These are phyloP conservation scores for Syrrhaptes paradoxus DNA, from an alignment of 2,113 vertebrate genomes.

Conservation along the genomic window DNA sequence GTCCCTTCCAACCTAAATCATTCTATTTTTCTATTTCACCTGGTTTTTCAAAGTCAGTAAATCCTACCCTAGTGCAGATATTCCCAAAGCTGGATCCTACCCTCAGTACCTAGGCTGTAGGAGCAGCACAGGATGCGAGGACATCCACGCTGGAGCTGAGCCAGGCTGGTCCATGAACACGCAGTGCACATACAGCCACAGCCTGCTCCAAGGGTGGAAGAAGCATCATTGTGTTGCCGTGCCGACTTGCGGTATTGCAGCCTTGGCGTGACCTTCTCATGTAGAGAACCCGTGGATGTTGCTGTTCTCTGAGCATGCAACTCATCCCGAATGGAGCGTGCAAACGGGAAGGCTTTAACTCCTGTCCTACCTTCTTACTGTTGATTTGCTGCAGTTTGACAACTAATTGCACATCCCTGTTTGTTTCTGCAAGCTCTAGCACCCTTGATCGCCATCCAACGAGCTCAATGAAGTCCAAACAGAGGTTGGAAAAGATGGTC, in stretches of 20 bases:
- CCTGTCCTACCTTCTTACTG: not conserved
- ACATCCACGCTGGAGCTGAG: fast-evolving
- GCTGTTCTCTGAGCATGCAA: not conserved
- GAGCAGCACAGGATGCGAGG: not conserved
- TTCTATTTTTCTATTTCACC: not conserved
- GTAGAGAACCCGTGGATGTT: not conserved
- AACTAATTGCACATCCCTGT: fast-evolving
- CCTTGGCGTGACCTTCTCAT: too few relatives aligned
- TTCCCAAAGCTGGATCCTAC: not conserved
- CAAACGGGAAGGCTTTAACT: not conserved
- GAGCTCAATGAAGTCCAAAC: not conserved
- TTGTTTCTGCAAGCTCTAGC: not conserved
- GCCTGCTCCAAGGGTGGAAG: not conserved
- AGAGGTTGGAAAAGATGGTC: not conserved
- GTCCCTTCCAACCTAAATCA: too few relatives aligned
- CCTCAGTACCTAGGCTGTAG: not conserved
- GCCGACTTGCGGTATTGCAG: not conserved
- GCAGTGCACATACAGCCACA: not conserved
- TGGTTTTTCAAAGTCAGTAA: not conserved
- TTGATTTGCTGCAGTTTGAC: not conserved
- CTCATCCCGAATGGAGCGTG: not conserved
- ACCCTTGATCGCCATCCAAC: not conserved
- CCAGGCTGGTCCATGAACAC: not conserved
- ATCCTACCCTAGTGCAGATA: not conserved
- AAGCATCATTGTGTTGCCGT: fast-evolving